These are phyloP conservation scores for Ceramica pisi DNA, from an alignment of 2,888 invertebrate species.

Conservation along the genomic window DNA sequence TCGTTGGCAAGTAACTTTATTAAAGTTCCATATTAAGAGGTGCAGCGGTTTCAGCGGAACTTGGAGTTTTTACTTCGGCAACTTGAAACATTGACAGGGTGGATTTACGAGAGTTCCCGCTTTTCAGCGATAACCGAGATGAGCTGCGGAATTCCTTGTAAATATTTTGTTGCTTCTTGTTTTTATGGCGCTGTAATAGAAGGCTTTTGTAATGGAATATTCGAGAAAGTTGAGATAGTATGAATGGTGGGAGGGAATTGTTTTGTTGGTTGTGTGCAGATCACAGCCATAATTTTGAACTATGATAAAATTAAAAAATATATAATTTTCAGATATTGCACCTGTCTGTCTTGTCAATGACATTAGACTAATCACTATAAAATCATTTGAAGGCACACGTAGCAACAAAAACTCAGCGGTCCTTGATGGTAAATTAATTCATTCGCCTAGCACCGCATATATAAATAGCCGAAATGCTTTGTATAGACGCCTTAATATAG, in stretches of 20 bases:
- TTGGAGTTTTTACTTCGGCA: slow-evolving; percentile 76
- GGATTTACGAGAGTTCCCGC: slow-evolving; percentile 76
- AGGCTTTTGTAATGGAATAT: slow-evolving; percentile 47
- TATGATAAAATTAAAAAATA: background rate
- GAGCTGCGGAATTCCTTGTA: slow-evolving; percentile 66
- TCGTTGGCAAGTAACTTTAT: slow-evolving; percentile 62
- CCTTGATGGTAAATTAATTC: slow-evolving; percentile 17
- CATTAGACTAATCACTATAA: too few relatives aligned
- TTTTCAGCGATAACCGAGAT: slow-evolving; percentile 65
- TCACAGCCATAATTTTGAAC: background rate
- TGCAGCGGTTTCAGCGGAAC: slow-evolving; percentile 63
- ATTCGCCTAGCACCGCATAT: slow-evolving; percentile 24
- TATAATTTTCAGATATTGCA: too few relatives aligned
- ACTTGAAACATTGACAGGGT: slow-evolving; percentile 80
- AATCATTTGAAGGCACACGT: background rate
- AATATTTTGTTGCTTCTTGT: slow-evolving; percentile 62
- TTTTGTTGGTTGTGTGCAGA: background rate
- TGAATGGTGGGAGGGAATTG: background rate
- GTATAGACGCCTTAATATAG: slow-evolving; percentile 37
- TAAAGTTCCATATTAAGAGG: slow-evolving; percentile 71
- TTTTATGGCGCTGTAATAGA: slow-evolving; percentile 46
- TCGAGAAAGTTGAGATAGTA: slow-evolving; percentile 42
- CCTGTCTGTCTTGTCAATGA: background rate
- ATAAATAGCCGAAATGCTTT: slow-evolving; percentile 36
- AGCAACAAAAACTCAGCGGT: slow-evolving; percentile 3